Percentiles rank a stretch among this genome's conserved stretches.
phyloP scores from a whole-genome alignment of 1,140 invertebrate species.

The Saccostrea cuccullata region DNA sequence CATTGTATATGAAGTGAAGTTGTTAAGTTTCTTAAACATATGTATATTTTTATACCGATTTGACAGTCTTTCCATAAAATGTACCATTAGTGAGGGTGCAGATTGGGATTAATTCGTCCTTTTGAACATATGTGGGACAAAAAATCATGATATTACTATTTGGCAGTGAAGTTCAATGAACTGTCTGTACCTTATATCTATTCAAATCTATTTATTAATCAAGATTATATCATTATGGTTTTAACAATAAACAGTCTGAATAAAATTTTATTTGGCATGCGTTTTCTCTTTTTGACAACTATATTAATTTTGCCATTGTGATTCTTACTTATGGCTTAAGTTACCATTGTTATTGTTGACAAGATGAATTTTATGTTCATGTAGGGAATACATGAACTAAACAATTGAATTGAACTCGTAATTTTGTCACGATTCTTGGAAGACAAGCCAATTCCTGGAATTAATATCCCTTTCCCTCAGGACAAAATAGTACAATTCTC shows the following conservation, averaged over 20 bases:
- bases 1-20: neutral
- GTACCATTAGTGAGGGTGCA: neutral
- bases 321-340: no score
- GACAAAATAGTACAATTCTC: no score
- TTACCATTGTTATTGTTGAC: no score
- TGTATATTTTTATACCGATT: neutral
- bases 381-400: no score
- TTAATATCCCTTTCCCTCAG: no score
- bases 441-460: no score
- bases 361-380: no score
- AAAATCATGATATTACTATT: neutral
- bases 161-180: neutral
- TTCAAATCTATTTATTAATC: neutral
- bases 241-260: slow-evolving; percentile 13
- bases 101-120: neutral
- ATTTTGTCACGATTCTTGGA: no score
- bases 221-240: slow-evolving; percentile 30
- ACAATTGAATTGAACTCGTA: no score
- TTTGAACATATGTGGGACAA: neutral
- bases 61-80: neutral
- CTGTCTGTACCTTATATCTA: neutral
- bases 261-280: neutral
- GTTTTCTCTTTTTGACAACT: no score
- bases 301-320: no score
- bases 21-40: neutral